Percentiles rank a stretch among this genome's conserved stretches.
phyloP scores from a whole-genome alignment of 2,797 vertebrate species.

The Lacerta bilineata region DNA sequence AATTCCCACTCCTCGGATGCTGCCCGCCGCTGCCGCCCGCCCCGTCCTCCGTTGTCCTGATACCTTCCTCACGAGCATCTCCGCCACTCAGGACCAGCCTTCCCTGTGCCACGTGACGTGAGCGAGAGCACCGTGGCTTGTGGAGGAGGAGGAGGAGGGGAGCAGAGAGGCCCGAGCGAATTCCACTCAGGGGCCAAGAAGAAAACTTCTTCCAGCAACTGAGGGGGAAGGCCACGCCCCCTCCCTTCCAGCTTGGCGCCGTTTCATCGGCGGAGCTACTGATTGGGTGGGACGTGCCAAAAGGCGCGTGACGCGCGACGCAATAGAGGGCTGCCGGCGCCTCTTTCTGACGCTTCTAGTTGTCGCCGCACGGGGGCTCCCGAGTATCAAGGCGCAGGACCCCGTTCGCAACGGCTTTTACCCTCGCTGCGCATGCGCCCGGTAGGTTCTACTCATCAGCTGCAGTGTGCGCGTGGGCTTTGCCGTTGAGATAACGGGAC shows the following conservation, averaged over 20 bases:
- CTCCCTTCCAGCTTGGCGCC: slow-evolving; percentile 64
- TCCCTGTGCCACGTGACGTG: slow-evolving; percentile 40
- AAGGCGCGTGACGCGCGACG: accelerated
- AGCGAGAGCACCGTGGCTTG: neutral
- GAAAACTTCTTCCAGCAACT: accelerated
- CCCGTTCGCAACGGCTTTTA: no score
- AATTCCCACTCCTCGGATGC: no score
- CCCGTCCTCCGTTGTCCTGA: neutral
- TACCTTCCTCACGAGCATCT: slow-evolving; percentile 70
- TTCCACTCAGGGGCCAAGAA: neutral
- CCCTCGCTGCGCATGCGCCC: neutral
- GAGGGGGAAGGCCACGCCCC: neutral
- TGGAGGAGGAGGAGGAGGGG: neutral
- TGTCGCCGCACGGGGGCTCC: neutral
- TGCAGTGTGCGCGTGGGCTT: neutral
- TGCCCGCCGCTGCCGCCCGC: accelerated
- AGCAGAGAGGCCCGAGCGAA: neutral
- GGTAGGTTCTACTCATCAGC: neutral
- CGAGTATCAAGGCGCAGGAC: no score
- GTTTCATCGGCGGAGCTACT: neutral
- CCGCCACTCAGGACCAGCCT: slow-evolving; percentile 33
- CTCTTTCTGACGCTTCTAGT: no score
- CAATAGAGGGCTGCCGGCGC: accelerated
- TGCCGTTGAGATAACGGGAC: neutral
- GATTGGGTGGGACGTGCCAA: slow-evolving; percentile 31